Base-by-base conservation (phyloP, 2,113 vertebrate species). In the Pseudolaguvia tuberculata region DNA sequence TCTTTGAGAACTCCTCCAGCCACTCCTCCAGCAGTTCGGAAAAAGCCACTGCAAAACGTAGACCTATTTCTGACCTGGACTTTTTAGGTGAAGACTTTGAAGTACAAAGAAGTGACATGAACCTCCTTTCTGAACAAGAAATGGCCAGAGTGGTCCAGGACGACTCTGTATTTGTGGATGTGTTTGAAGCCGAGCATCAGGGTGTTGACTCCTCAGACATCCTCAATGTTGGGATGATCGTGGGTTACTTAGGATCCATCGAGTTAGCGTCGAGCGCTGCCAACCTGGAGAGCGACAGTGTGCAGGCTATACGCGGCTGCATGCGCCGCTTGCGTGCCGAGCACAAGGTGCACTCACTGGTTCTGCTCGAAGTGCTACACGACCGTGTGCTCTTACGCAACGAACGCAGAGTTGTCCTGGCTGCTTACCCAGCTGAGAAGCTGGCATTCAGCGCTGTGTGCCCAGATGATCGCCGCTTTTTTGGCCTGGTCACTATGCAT, bases 401-500 rank as follows among this genome's bases (percentile, higher is more conserved):
- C 0, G 96, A 98, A 82, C 90, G 86, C 66, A 90, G 93, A 0
- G 87, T 90, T 2, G 83, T 96, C 1, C 84, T 98, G 79, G 96
- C 97, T 2, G 91, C 92, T 27, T 99, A 99, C 70, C 97, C 97
- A 1, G 94, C 97, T 0, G 96, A 98, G 83, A 97, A 98, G 83
- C 88, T 99, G 70, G 96, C 96, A 0, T 98, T 99, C 88, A 99
- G 96, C 2, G 97, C 97, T 0, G 93, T 96, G 59, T 98, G 97
- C 70, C 97, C 96, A 0, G 96, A 98, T 0, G 97, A 99, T 48
- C 89, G 95, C 1, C 88, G 96, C 2, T 94, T 98, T 85, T 98
- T 99, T 0, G 97, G 97, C 11, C 86, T 99, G 15, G 97, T 99
- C 78, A 98, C 96, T 4, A 96, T 98, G 96, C 97, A 99, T 83